Evolutionary conservation across 2,797 vertebrate species (phyloP), one percentile per base, ranked within the genome.

Genomic region (Hafferia zeledoni): DNA sequence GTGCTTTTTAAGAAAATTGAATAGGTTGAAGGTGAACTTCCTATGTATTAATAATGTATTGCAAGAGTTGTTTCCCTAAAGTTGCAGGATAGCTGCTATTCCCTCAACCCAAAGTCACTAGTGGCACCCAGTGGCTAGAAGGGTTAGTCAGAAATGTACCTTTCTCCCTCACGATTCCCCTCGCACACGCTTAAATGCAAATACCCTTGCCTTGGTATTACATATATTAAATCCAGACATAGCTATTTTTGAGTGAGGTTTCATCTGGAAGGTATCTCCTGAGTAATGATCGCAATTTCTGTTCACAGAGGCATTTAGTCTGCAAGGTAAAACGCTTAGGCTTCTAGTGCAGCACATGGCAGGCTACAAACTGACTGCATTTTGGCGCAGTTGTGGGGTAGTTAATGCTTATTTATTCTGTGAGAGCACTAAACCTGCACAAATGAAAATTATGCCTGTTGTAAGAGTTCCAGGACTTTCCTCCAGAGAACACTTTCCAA

Each of bases 91-190:
- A 74, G 69, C 93, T 93, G 76, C 70, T 78, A 8, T 91, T 95
- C 69, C 61, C n/a, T 93, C 94, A 90, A 78, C 70, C 18, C 18
- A 91, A 77, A 95, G 94, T 96, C 88, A 94, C 88, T 85, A 96
- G 96, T 97, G 93, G 96, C 96, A 93, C 94, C 95, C 96, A 95
- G 96, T 86, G 97, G 95, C 87, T 97, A 47, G 79, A 95, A 95
- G 92, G 94, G 97, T 97, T 97, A 94, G 97, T 93, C 37, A 89
- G 84, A 89, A 90, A 41, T 41, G 74, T 78, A 74, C 74, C 81
- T 94, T 89, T 89, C 59, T 57, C 49, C 87, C 78, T 74, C 30
- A 5, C 27, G 33, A 35, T 75, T 83, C 71, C 47, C 59, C 28
- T 75, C 5, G 2, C 82, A 61, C 16, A 27, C 22, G 17, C 88